Base-by-base conservation (phyloP, 2,113 vertebrate species). In the Psittacus erithacus region DNA sequence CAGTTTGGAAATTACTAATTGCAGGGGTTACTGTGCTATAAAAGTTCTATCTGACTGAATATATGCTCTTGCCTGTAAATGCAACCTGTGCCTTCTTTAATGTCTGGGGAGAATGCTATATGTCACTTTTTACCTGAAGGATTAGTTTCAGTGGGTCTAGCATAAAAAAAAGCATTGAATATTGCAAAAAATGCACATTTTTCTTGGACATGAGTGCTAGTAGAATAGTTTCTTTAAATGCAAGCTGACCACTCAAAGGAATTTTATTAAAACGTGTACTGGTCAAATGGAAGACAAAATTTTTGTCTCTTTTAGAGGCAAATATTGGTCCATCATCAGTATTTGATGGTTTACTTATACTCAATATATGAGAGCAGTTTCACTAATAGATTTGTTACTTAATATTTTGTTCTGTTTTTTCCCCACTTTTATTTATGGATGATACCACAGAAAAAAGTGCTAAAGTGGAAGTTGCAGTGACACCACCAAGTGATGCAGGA, bases 381-480 rank as follows among this genome's bases (percentile, higher is more conserved):
- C 46, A 41, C 12, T 73, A n/a, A 39, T 17, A 10, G 12, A 52
- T 88, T 86, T 77, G 5, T 88, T 79, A 52, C 22, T 73, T 75
- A 84, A 92, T 93, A 71, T 82, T 90, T 11, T 95, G 18, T 85
- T 78, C 46, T 94, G 13, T 71, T 91, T 24, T 97, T 71, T 94
- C 92, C 35, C 23, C 3, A 2, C 24, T 76, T 47, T 60, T 67
- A 23, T 69, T 73, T 82, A 41, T 74, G 85, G 55, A 78, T 90
- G 77, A 19, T 86, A n/a, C 82, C 85, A 44, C 97, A 99, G 99
- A 99, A 89, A 99, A 99, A 97, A 98, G 97, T 97, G 98, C 98
- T 53, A 99, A 98, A 93, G 99, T 99, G 33, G 99, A 99, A 95
- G 99, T 99, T 93, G 99, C 99, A 96, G 98, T 99, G 94, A 99